Base-by-base conservation (phyloP, 2,888 invertebrate genomes). In the Tetragnatha montana region DNA sequence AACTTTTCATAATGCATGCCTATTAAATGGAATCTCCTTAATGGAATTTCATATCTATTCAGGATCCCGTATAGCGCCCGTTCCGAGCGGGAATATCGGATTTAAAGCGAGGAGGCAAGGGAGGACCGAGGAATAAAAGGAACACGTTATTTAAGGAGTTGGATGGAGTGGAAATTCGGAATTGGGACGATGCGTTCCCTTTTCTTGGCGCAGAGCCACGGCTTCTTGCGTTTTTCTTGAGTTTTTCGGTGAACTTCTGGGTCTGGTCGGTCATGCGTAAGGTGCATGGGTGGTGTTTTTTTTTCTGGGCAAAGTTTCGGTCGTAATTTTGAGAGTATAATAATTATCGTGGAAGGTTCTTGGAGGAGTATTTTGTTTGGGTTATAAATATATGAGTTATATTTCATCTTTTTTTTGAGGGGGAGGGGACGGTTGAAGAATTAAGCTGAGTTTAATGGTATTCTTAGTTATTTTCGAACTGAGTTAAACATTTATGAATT, bases 121-220 rank as follows among this genome's bases (percentile, higher is more conserved):
- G 82, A 19, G 60, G 51, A 51, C 82, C 35, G 73, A 73, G n/a
- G 71, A 21, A 81, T 49, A 70, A 81, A 81, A 81, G 17, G 60
- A 35, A 60, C 51, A 76, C 51, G 73, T 82, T 80, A 70, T 82
- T 82, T 82, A 82, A 82, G 80, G 35, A 70, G 82, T n/a, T 19
- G 51, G 17, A 60, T 12, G 60, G 60, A 60, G 60, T 12, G 1
- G 73, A 60, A 82, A 74, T 21, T 82, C 74, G 74, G 51, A 82
- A 82, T 74, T 74, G 73, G 50, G 74, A 21, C 17, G 60, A 60
- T 60, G 60, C 22, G 74, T 19, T 49, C 47, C n/a, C 51, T 22
- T n/a, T 82, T 82, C 69, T 82, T 82, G 82, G 82, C 82, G 73
- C 8, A 14, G 51, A 51, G 82, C 82, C 82, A 82, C 35, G 4